These are phyloP conservation scores for Thymelicus sylvestris DNA, from an alignment of 2,888 invertebrate species.

Conservation along the genomic window DNA sequence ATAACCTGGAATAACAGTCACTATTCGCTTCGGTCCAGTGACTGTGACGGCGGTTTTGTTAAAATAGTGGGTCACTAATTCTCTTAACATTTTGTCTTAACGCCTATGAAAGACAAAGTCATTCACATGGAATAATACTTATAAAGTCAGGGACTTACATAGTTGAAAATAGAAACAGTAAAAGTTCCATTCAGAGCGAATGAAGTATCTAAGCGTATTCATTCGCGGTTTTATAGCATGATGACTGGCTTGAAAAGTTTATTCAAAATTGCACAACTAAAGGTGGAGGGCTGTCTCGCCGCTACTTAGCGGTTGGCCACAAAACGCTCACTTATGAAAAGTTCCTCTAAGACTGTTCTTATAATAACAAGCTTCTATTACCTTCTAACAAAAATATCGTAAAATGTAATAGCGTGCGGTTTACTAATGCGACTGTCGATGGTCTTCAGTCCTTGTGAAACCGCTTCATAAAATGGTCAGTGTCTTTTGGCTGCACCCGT, in stretches of 20 bases:
- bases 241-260: slow-evolving; percentile 21
- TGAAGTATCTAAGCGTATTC: not conserved
- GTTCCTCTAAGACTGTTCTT: slow-evolving; percentile 52
- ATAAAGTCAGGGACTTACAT: not conserved
- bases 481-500: slow-evolving; percentile 5
- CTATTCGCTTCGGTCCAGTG: slow-evolving; percentile 64
- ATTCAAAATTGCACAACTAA: slow-evolving; percentile 51
- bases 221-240: slow-evolving; percentile 10
- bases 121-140: not conserved
- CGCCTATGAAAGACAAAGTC: not conserved
- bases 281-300: slow-evolving; percentile 51
- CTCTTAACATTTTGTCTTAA: slow-evolving; percentile 6
- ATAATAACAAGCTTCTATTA: slow-evolving; percentile 32
- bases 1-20: slow-evolving; percentile 59
- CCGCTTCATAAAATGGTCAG: slow-evolving; percentile 17
- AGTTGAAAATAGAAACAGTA: not conserved
- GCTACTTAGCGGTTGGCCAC: slow-evolving; percentile 68
- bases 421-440: slow-evolving; percentile 4
- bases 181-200: not conserved
- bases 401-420: slow-evolving; percentile 21
- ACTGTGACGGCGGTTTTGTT: slow-evolving; percentile 58
- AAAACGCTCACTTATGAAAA: slow-evolving; percentile 59
- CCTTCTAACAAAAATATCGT: slow-evolving; percentile 10
- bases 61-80: slow-evolving; percentile 49
- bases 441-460: slow-evolving; percentile 4